A percentile compares a stretch with the other conserved stretches of the same genome.
phyloP scores from a whole-genome alignment of 2,113 vertebrate genomes.

The Ageneiosus marmoratus region DNA sequence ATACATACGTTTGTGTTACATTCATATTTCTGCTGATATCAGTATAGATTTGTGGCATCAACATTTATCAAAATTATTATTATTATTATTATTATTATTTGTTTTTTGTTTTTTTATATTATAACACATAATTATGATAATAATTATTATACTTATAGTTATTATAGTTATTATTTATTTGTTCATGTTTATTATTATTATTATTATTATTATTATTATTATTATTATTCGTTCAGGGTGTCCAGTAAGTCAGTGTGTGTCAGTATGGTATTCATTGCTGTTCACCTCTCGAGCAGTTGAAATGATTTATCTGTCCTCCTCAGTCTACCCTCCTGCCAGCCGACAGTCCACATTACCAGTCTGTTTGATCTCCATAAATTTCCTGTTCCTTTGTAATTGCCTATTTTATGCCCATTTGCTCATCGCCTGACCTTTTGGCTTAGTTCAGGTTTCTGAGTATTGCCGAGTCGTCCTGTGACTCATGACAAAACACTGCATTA shows the following conservation, averaged over 20 bases:
- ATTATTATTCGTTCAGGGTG: too few species aligned
- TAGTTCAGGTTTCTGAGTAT: not conserved
- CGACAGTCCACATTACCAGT: not conserved
- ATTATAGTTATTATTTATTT: too few species aligned
- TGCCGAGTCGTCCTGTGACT: not conserved
- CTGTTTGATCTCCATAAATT: not conserved
- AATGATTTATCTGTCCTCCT: not conserved
- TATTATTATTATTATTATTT: too few species aligned
- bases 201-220: too few species aligned
- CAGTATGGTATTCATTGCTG: not conserved
- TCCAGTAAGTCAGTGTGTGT: not conserved
- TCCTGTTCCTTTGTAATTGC: not conserved
- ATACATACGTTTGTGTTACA: too few species aligned
- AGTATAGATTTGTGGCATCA: too few species aligned
- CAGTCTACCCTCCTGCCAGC: not conserved
- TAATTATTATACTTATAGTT: too few species aligned
- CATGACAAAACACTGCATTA: not conserved
- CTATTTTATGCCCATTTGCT: not conserved
- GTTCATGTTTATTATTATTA: too few species aligned
- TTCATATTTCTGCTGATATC: too few species aligned
- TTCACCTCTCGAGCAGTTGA: not conserved
- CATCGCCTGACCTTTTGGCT: not conserved
- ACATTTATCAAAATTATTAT: too few species aligned
- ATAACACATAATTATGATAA: too few species aligned
- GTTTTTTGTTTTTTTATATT: too few species aligned